Percentiles rank a stretch among this genome's conserved stretches.
Conservation (phyloP, 2,113 vertebrate species). For the Anguilla japonica region DNA sequence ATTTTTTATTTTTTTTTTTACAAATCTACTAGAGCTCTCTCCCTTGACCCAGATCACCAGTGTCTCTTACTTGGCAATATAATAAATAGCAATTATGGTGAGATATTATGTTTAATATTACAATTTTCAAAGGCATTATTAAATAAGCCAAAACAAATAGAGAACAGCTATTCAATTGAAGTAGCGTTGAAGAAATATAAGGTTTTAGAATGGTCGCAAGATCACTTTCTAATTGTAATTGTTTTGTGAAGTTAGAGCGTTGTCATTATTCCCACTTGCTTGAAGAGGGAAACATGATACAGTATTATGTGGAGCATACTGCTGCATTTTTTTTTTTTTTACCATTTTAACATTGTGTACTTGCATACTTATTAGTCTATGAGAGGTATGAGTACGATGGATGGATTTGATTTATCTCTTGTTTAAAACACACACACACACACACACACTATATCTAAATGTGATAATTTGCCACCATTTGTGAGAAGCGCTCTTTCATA, state of each 20-base stretch:
- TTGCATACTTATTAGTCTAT: not conserved
- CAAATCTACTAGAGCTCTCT: not conserved
- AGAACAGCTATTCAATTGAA: constrained; percentile 18
- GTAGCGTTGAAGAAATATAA: constrained; percentile 3
- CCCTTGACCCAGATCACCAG: constrained; percentile 12
- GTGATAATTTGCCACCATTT: not conserved
- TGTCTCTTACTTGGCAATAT: constrained; percentile 4
- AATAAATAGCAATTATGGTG: constrained; percentile 30
- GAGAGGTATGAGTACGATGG: too few relatives aligned
- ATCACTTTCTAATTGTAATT: not conserved
- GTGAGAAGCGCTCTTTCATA: not conserved
- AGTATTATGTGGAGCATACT: not conserved
- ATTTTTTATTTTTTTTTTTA: constrained; percentile 19
- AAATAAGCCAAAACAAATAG: constrained; percentile 19
- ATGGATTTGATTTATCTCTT: not conserved
- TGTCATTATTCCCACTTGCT: not conserved
- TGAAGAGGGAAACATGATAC: not conserved
- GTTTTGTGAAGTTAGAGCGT: not conserved
- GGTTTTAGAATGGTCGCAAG: not conserved
- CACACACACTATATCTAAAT: not conserved
- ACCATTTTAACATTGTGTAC: not conserved
- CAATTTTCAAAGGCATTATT: constrained; percentile 16
- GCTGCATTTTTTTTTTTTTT: not conserved
- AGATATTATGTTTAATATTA: constrained; percentile 27
- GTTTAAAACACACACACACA: not conserved